phyloP scores from a whole-genome alignment of 2,797 vertebrate species.

The Falco cherrug region DNA sequence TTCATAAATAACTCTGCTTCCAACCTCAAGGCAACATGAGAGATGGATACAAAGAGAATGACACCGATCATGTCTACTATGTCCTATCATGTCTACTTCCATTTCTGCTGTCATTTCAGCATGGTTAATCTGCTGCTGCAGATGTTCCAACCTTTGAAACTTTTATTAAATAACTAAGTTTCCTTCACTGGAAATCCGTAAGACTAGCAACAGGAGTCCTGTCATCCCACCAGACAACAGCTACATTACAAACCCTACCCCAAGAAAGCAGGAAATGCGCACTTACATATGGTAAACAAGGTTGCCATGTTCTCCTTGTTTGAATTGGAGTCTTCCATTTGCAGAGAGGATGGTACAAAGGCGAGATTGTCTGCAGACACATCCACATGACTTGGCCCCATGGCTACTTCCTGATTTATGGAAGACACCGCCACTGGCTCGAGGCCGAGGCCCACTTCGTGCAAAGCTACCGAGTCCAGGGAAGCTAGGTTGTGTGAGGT shows the following conservation, averaged over 20 bases:
- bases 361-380: constrained; percentile 89
- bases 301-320: constrained; percentile 96
- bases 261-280: neutral
- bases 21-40: neutral
- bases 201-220: neutral
- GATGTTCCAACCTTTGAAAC: neutral
- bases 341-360: constrained; percentile 90
- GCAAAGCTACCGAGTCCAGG: constrained; percentile 90
- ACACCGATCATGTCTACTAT: neutral
- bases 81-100: neutral
- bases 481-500: constrained; percentile 87
- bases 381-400: constrained; percentile 83
- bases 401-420: constrained; percentile 91
- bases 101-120: neutral
- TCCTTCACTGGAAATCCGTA: neutral
- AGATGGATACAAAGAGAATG: neutral
- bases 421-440: constrained; percentile 93
- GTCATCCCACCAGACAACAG: neutral
- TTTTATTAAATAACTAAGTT: neutral
- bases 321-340: constrained; percentile 92
- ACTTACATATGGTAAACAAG: constrained; percentile 95
- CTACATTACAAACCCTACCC: neutral
- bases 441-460: constrained; percentile 90
- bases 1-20: neutral
- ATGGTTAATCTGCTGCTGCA: neutral